A percentile compares a stretch with the other conserved stretches of the same genome.
Evolutionary conservation across 2,888 invertebrate genomes (phyloP).

Genomic region (Drosophila mettleri): DNA sequence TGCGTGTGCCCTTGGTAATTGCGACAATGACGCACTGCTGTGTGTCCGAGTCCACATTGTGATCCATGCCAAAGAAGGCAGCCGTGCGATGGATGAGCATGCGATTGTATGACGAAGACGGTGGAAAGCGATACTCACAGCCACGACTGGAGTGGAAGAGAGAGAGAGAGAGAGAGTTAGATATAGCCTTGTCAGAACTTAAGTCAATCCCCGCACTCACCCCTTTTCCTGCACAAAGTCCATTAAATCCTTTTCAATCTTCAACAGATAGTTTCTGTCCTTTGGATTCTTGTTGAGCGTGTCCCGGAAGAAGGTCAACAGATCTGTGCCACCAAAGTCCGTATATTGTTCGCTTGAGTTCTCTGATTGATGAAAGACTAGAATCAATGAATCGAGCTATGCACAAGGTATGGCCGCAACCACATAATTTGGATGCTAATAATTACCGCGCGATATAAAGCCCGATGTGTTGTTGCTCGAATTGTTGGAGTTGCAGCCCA

Average conservation of each 20-base stretch:
- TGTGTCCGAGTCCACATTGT: conserved; percentile 94
- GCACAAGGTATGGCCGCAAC: conserved; percentile 24
- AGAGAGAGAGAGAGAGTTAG: not conserved
- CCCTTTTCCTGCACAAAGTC: conserved; percentile 92
- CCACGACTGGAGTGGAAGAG: conserved; percentile 87
- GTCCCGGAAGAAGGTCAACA: conserved; percentile 94
- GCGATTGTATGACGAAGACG: conserved; percentile 97
- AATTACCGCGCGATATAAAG: conserved; percentile 87
- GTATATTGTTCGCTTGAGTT: conserved; percentile 91
- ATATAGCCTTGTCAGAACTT: not conserved
- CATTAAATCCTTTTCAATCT: conserved; percentile 94
- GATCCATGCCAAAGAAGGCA: conserved; percentile 96
- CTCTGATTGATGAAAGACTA: conserved; percentile 86
- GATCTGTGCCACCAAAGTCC: conserved; percentile 91
- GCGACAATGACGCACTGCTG: conserved; percentile 93
- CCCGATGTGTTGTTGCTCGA: conserved; percentile 86
- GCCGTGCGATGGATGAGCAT: conserved; percentile 98
- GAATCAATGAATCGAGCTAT: conserved; percentile 69
- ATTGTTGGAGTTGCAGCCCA: conserved; percentile 40
- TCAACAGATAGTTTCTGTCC: conserved; percentile 93
- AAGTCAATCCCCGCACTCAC: conserved; percentile 85
- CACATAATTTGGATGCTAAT: conserved; percentile 16
- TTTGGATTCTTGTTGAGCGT: conserved; percentile 96
- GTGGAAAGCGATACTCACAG: conserved; percentile 92
- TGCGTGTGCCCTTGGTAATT: conserved; percentile 87